Conservation (phyloP, 1,140 invertebrate genomes). For the Drosophila nikananu region DNA sequence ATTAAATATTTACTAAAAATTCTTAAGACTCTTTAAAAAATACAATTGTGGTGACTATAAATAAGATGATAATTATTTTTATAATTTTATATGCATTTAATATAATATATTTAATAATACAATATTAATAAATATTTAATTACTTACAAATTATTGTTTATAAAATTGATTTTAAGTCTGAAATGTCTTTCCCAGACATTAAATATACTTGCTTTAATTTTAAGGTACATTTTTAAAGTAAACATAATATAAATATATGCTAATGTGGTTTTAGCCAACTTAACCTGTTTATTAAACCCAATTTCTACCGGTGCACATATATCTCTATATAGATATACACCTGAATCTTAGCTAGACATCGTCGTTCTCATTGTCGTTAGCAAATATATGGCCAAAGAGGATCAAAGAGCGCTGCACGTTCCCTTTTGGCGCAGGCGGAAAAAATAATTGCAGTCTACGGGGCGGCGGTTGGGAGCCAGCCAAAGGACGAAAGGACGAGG, state of each 20-base stretch:
- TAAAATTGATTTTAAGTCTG: too few relatives aligned
- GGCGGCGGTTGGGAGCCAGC: neutral
- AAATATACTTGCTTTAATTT: neutral
- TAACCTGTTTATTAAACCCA: too few relatives aligned
- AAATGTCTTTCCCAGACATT: too few relatives aligned
- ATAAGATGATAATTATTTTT: too few relatives aligned
- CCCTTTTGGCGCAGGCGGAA: conserved; percentile 35
- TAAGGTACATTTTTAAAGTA: neutral
- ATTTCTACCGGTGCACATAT: conserved; percentile 5
- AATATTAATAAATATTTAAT: too few relatives aligned
- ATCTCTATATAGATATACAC: conserved; percentile 23
- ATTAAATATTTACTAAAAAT: too few relatives aligned
- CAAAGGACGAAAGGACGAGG: conserved; percentile 30
- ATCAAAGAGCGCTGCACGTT: conserved; percentile 72
- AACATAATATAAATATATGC: neutral
- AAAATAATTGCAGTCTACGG: conserved; percentile 61
- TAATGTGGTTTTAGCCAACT: neutral
- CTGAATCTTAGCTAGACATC: conserved; percentile 66
- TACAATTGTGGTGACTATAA: too few relatives aligned
- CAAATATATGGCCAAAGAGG: conserved; percentile 78
- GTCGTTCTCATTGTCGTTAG: conserved; percentile 76
- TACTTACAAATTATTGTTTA: too few relatives aligned
- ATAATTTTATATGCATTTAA: too few relatives aligned
- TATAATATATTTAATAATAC: too few relatives aligned
- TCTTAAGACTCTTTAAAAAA: too few relatives aligned